Percentiles rank a stretch among this genome's conserved stretches.
phyloP scores from a whole-genome alignment of 2,797 vertebrate species.

The Phaenicophaeus curvirostris region DNA sequence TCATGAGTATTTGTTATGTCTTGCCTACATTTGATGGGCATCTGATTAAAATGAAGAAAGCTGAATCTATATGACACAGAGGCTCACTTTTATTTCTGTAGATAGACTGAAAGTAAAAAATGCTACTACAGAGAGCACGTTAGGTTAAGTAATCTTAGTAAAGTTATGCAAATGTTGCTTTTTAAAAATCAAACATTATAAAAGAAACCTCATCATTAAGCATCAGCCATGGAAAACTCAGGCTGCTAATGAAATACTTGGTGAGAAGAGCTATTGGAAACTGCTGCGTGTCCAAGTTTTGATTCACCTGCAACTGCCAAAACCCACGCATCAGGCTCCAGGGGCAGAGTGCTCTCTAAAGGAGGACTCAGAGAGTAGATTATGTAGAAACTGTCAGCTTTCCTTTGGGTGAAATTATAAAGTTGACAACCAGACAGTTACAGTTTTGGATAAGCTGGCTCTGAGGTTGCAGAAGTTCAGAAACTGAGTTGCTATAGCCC shows the following conservation, averaged over 20 bases:
- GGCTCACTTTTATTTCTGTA: background rate
- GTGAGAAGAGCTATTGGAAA: background rate
- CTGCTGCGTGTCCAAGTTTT: background rate
- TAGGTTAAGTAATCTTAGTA: background rate
- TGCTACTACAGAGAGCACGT: background rate
- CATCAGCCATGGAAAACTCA: background rate
- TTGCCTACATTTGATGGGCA: background rate
- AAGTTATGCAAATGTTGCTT: background rate
- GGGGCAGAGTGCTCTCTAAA: background rate
- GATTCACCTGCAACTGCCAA: background rate
- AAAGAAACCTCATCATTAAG: background rate
- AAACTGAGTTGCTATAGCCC: background rate
- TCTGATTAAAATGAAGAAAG: constrained; percentile 18
- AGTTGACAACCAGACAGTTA: background rate
- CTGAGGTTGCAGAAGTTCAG: background rate
- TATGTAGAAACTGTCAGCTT: constrained; percentile 1
- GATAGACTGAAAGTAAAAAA: background rate
- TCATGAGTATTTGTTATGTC: background rate
- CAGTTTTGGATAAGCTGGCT: background rate
- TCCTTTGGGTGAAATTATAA: background rate
- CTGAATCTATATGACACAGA: background rate
- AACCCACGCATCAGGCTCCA: rapidly evolving
- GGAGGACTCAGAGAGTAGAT: background rate
- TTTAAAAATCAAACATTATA: background rate
- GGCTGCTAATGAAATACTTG: background rate